Conservation (phyloP, 2,888 invertebrate genomes). For the Chrysodeixis includens region DNA sequence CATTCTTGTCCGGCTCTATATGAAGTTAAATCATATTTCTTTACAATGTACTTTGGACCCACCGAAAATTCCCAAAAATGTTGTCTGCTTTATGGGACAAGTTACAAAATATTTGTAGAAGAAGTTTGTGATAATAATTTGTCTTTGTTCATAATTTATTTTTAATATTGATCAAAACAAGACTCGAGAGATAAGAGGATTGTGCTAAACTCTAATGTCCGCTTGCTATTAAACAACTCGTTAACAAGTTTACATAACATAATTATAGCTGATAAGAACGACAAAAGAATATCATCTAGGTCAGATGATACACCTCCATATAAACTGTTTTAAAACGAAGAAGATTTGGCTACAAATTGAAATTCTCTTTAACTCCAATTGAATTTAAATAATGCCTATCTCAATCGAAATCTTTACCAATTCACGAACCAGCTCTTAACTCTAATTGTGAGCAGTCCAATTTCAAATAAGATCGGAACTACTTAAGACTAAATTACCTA, state of each 20-base stretch:
- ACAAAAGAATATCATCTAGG: slow-evolving; percentile 20
- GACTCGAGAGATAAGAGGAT: neutral
- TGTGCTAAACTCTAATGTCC: slow-evolving; percentile 38
- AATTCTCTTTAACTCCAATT: neutral
- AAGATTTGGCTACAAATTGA: neutral
- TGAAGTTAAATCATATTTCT: slow-evolving; percentile 18
- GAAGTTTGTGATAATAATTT: neutral
- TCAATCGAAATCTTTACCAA: neutral
- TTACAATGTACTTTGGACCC: slow-evolving; percentile 3
- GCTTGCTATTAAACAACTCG: slow-evolving; percentile 40
- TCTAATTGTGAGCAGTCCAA: neutral
- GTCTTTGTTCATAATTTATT: neutral
- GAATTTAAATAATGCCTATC: neutral
- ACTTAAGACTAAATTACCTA: neutral
- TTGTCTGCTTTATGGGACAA: neutral
- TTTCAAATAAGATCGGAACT: neutral
- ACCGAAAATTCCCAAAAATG: neutral
- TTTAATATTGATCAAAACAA: neutral
- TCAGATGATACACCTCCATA: slow-evolving; percentile 25
- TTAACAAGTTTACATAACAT: slow-evolving; percentile 43
- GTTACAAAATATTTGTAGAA: neutral
- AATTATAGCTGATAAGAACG: slow-evolving; percentile 37
- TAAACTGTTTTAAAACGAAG: slow-evolving; percentile 16
- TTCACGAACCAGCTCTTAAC: neutral
- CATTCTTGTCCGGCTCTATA: slow-evolving; percentile 59